These are phyloP conservation scores for Remorina albescens DNA, from an alignment of 2,797 vertebrate species.

Conservation along the genomic window DNA sequence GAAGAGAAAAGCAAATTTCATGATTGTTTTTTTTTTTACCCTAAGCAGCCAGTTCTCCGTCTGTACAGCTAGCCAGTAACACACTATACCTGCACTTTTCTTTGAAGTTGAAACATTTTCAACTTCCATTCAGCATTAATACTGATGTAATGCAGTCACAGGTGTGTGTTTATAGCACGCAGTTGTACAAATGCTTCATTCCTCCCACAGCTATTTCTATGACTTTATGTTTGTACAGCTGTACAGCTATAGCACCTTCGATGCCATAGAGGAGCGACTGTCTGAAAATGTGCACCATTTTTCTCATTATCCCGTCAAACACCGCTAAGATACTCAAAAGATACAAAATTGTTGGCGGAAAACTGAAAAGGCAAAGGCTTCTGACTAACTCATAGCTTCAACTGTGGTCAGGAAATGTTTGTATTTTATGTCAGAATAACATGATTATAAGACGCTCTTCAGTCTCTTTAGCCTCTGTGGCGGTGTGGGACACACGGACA, in stretches of 20 bases:
- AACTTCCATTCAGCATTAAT: background rate
- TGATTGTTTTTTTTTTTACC: background rate
- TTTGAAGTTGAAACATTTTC: background rate
- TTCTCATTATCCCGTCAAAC: background rate
- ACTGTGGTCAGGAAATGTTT: background rate
- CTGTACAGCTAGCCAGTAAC: too few relatives aligned
- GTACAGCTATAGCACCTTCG: background rate
- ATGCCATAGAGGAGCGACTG: background rate
- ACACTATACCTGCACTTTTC: background rate
- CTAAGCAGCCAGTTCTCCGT: too few relatives aligned
- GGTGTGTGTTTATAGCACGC: too few relatives aligned
- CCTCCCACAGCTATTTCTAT: too few relatives aligned
- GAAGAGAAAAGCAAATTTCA: background rate
- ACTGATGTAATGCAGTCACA: background rate
- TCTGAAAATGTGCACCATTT: background rate
- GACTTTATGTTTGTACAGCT: too few relatives aligned
- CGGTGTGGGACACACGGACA: constrained; percentile 12
- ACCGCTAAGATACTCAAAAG: background rate
- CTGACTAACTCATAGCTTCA: background rate
- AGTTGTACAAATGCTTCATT: too few relatives aligned
- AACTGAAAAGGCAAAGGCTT: background rate
- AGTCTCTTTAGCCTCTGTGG: background rate
- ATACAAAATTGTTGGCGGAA: background rate
- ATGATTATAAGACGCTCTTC: too few relatives aligned
- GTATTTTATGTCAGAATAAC: background rate